Evolutionary conservation across 2,113 vertebrate genomes (phyloP), one percentile per base, ranked within the genome.

Genomic region (Caranx melampygus): DNA sequence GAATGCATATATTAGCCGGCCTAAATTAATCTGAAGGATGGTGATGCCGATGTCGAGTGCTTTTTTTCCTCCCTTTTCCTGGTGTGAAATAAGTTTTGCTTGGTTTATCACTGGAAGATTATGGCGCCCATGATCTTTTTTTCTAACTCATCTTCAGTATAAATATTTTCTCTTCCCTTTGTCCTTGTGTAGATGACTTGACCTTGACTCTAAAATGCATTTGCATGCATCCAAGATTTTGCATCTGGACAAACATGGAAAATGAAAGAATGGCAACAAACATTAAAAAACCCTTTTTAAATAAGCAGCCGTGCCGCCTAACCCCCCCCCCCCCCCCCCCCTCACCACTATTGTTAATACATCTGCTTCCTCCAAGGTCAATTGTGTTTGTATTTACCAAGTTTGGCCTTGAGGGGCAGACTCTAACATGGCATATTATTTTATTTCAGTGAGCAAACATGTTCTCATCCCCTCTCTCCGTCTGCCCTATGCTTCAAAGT

Each of bases 331-430:
- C 26, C 26, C 26, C 9, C 65, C 14, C 51, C 16, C 9, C 7
- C 10, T 10, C 26, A 58, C 31, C 26, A 21, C 52, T 31, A 3
- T 12, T 40, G 20, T 71, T 18, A 21, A 69, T 72, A 26, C 34
- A 59, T 40, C 45, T 75, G 52, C 62, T 13, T 64, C 60, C 44
- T 77, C 35, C 75, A 83, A 83, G 83, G 83, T 87, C 85, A 81
- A 15, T 26, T 54, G 5, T 49, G 14, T 77, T 79, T 73, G 33
- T 57, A 42, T 75, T 82, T 78, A 82, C 57, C 70, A 51, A 72
- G 83, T 78, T 64, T 65, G 59, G 58, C 77, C 85, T 79, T 72
- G 13, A 62, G 66, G 78, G 62, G 73, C 65, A 37, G 57, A 65
- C 40, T 82, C 14, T 69, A 34, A 78, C 14, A 20, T 31, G 33